Evolutionary conservation across 2,113 vertebrate genomes (phyloP), one percentile per base, ranked within the genome.

Genomic region (Labeo catla): DNA sequence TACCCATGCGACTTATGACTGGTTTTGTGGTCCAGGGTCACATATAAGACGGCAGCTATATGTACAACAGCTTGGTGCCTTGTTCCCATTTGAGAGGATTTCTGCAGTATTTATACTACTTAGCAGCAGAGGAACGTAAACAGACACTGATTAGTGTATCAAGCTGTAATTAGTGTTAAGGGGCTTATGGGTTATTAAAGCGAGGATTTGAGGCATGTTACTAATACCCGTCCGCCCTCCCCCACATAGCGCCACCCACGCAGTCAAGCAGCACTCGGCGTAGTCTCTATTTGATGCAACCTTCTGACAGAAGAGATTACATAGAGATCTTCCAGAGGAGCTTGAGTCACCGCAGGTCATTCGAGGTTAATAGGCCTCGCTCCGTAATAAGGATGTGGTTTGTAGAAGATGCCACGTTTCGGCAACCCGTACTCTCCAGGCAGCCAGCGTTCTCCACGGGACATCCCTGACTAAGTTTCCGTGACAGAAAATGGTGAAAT

Each of bases 121-220:
- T 47, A 0, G 16, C 49, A 83, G 49, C 10, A 77, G 23, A 82
- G 80, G 47, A 54, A 82, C 28, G 47, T n/a, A 82, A 82, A 81
- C 79, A 66, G 76, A 77, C 79, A 65, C 5, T 21, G 79, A 81
- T 81, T 66, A 65, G 45, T 66, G 79, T 52, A 36, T 82, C 23
- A 52, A 21, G 43, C 47, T 39, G 65, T 70, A 70, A 82, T 82
- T 82, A 82, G 63, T 15, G 45, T 68, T 50, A 50, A 13, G 45
- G 45, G 81, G 63, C 63, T 82, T 82, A 82, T 36, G 28, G 63
- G 87, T 89, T 88, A 93, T 93, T 91, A 90, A 49, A 54, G 81
- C 81, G 43, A 28, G 61, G 84, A 93, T 92, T 92, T 91, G 90
- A 87, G 87, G 89, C 61, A 86, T 61, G 79, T 89, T 84, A 86